Percentiles rank a stretch among this genome's conserved stretches.
These are phyloP conservation scores for Rambutsinella grinnellia DNA, from an alignment of 2,888 invertebrate genomes.

Conservation along the genomic window DNA sequence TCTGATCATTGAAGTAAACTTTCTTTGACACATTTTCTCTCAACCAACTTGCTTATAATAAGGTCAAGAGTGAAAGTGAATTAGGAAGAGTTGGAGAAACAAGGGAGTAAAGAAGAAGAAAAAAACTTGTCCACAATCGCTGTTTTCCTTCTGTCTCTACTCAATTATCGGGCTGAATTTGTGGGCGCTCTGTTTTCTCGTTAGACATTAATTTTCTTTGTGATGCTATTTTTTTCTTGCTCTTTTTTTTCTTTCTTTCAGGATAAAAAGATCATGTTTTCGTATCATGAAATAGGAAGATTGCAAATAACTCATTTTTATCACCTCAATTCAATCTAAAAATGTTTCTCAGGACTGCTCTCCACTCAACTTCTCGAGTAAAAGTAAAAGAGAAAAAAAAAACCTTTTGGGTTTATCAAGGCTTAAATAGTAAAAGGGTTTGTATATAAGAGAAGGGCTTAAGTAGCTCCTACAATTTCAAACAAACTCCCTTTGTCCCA, in stretches of 20 bases:
- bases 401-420: neutral
- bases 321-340: conserved; percentile 56
- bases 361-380: no score
- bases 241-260: neutral
- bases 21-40: neutral
- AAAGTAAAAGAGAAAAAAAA: no score
- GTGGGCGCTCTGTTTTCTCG: conserved; percentile 16
- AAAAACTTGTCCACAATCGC: neutral
- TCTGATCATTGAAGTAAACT: neutral
- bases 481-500: neutral
- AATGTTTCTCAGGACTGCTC: no score
- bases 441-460: neutral
- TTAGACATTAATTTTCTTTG: conserved; percentile 11
- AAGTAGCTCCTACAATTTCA: conserved; percentile 3
- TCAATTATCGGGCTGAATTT: conserved; percentile 50
- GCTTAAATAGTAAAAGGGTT: neutral
- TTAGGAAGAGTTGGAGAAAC: neutral
- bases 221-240: neutral
- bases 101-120: no score
- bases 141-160: neutral
- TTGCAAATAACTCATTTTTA: conserved; percentile 66
- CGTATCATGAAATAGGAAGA: conserved; percentile 46
- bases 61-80: neutral
- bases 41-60: neutral
- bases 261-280: conserved; percentile 44